A percentile compares a stretch with the other conserved stretches of the same genome.
phyloP scores from a whole-genome alignment of 2,888 invertebrate genomes.

The Netelia inedita region DNA sequence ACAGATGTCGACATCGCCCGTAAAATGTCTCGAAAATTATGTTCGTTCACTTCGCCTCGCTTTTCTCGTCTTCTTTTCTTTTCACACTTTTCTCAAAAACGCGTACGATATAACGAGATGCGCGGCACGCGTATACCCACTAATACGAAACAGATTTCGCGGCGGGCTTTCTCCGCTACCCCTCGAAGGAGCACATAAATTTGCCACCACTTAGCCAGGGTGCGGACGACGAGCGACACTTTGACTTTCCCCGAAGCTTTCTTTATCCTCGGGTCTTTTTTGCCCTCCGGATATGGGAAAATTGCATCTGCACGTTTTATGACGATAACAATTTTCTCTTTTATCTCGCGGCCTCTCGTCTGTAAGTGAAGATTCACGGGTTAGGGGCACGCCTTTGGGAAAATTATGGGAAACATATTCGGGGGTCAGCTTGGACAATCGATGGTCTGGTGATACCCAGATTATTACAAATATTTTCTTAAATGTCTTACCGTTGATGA shows the following conservation, averaged over 20 bases:
- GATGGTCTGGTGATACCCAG: too few species aligned
- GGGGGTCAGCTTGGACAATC: slow-evolving; percentile 17
- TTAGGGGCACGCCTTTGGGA: background rate
- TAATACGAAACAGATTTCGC: slow-evolving; percentile 75
- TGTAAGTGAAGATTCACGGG: background rate
- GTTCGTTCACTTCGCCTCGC: slow-evolving; percentile 30
- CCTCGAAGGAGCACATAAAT: slow-evolving; percentile 66
- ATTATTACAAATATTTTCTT: background rate
- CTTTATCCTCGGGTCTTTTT: background rate
- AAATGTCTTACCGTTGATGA: too few species aligned
- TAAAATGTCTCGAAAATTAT: slow-evolving; percentile 33
- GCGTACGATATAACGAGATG: slow-evolving; percentile 25
- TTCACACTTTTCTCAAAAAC: slow-evolving; percentile 57
- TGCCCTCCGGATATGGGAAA: slow-evolving; percentile 29
- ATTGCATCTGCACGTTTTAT: slow-evolving; percentile 39
- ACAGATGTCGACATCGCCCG: slow-evolving; percentile 61
- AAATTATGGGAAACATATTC: slow-evolving; percentile 50
- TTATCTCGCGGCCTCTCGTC: background rate
- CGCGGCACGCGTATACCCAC: slow-evolving; percentile 73
- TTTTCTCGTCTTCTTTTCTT: slow-evolving; percentile 44
- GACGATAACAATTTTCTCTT: background rate
- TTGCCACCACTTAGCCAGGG: slow-evolving; percentile 64
- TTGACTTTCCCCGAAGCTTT: slow-evolving; percentile 40
- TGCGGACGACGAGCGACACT: slow-evolving; percentile 44
- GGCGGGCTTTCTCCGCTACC: slow-evolving; percentile 28